phyloP scores from a whole-genome alignment of 2,888 invertebrate species.

The Gymnosoma rotundatum region DNA sequence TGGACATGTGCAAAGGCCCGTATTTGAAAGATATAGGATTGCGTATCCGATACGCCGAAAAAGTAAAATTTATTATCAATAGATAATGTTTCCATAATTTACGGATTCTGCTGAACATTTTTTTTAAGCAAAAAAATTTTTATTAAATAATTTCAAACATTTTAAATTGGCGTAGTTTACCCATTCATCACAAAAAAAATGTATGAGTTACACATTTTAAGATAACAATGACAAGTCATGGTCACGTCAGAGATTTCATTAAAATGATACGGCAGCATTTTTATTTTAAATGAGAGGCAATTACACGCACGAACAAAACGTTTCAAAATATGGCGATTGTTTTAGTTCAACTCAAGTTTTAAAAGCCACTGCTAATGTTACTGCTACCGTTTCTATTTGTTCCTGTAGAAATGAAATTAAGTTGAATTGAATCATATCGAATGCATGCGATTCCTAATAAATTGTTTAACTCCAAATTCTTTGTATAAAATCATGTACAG shows the following conservation, averaged over 20 bases:
- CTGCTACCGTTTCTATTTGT: constrained; percentile 1
- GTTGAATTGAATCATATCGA: not conserved
- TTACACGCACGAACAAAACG: not conserved
- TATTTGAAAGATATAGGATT: too few species aligned
- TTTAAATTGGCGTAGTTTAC: too few species aligned
- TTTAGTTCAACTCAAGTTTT: not conserved
- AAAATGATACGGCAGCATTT: not conserved
- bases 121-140: too few species aligned
- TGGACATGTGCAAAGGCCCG: too few species aligned
- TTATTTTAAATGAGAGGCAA: not conserved
- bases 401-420: constrained; percentile 4
- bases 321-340: not conserved
- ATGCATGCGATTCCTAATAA: constrained; percentile 11
- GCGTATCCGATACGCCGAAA: too few species aligned
- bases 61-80: too few species aligned
- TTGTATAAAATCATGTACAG: constrained; percentile 14
- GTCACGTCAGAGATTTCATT: constrained; percentile 2
- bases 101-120: too few species aligned
- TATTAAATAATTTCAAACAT: too few species aligned
- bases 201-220: too few species aligned
- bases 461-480: constrained; percentile 35
- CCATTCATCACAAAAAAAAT: too few species aligned
- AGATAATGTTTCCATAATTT: too few species aligned
- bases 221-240: not conserved
- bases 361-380: not conserved